Evolutionary conservation across 1,140 invertebrate genomes (phyloP).

Genomic region (Thaumetopoea pityocampa): DNA sequence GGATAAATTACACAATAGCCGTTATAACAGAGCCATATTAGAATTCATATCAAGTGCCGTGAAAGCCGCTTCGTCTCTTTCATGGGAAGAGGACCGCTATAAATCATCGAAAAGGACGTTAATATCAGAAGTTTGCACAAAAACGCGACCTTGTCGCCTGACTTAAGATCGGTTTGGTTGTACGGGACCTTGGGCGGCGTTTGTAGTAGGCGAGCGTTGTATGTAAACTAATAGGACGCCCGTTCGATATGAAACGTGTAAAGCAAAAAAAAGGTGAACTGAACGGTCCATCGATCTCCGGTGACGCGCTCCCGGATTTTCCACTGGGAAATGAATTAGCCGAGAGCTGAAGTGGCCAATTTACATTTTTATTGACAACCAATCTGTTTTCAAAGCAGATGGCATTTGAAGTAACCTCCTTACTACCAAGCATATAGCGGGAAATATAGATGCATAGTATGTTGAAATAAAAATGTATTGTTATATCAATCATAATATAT

Average conservation of each 20-base stretch:
- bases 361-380: conserved; percentile 75
- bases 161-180: conserved; percentile 4
- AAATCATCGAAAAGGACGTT: conserved; percentile 54
- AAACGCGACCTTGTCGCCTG: conserved; percentile 25
- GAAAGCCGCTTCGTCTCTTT: conserved; percentile 45
- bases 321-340: conserved; percentile 74
- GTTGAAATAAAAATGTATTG: conserved; percentile 5
- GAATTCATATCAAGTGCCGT: conserved; percentile 46
- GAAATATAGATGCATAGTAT: conserved; percentile 24
- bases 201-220: conserved; percentile 30
- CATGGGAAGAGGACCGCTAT: conserved; percentile 45
- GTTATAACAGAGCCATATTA: conserved; percentile 40
- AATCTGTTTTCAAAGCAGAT: conserved; percentile 67
- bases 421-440: conserved; percentile 28
- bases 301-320: conserved; percentile 64
- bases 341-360: conserved; percentile 63
- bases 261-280: conserved; percentile 55
- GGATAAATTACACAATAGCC: conserved; percentile 27
- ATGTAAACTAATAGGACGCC: conserved; percentile 43
- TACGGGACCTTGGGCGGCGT: conserved; percentile 6
- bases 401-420: conserved; percentile 45
- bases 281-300: conserved; percentile 69
- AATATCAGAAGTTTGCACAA: conserved; percentile 44
- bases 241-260: conserved; percentile 63
- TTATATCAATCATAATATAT: neutral